A percentile compares a stretch with the other conserved stretches of the same genome.
These are phyloP conservation scores for Microcebus lehilahytsara DNA, from an alignment of 2,113 vertebrate genomes.

Conservation along the genomic window DNA sequence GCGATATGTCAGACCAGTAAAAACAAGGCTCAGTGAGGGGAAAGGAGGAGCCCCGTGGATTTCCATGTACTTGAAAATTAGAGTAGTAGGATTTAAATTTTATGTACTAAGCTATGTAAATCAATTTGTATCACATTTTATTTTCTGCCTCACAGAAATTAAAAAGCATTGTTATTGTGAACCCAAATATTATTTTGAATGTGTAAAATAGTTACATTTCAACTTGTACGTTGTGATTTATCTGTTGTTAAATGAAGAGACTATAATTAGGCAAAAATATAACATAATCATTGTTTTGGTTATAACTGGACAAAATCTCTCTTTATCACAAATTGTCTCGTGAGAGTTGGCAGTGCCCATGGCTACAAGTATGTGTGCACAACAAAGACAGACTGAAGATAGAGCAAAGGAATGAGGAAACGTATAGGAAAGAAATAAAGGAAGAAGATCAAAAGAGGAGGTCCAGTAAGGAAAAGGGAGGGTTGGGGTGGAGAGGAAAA, in stretches of 20 bases:
- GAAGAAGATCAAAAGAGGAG: not conserved
- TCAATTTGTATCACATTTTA: not conserved
- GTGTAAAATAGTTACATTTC: not conserved
- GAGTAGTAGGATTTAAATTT: slow-evolving; percentile 11
- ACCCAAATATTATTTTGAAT: not conserved
- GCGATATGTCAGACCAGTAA: not conserved
- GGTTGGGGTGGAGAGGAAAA: not conserved
- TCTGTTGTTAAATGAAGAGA: not conserved
- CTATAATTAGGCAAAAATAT: not conserved
- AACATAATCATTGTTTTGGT: slow-evolving; percentile 1
- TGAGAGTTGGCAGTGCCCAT: not conserved
- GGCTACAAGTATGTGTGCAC: not conserved
- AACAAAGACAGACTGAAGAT: not conserved
- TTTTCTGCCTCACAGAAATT: not conserved
- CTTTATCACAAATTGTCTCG: not conserved
- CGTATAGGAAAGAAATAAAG: not conserved
- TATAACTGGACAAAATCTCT: not conserved
- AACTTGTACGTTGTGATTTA: not conserved
- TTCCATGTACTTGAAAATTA: not conserved
- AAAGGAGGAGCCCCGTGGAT: not conserved
- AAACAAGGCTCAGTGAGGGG: not conserved
- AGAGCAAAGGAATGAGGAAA: not conserved
- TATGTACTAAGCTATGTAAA: not conserved
- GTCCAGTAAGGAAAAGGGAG: not conserved
- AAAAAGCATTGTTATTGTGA: not conserved